Evolutionary conservation across 2,113 vertebrate species (phyloP), one percentile per base, ranked within the genome.

Genomic region (Pygoscelis adeliae): DNA sequence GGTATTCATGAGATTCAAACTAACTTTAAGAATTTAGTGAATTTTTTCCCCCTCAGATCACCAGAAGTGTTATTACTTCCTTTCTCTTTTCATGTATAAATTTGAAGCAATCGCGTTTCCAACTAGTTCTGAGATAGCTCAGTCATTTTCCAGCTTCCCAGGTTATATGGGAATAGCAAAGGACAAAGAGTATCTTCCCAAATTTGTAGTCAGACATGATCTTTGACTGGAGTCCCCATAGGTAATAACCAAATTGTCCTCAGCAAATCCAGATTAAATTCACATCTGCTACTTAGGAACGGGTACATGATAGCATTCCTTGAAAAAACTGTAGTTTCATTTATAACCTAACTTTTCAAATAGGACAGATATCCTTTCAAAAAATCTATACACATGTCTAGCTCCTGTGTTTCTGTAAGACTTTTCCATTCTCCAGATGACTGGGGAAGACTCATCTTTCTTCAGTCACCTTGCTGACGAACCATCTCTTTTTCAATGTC

Each of bases 1-100:
- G 36, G 34, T 44, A 84, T 91, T 95, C 52, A 91, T 79, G 27
- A 78, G 36, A 92, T 92, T 95, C 77, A 82, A 96, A 92, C 25
- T 65, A 93, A 88, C 84, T 96, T 88, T 19, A 58, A 77, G 49
- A 80, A 86, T 80, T 83, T 52, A 73, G 49, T 49, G 25, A 96
- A 89, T 62, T 58, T 93, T 65, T 87, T 4, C 42, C 34, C 40
- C 10, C 27, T 71, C 59, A 74, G 63, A 72, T 88, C 29, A 80
- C 30, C 29, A 50, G 17, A 81, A 83, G 15, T 42, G 27, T 69
- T 72, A 62, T 25, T 92, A 44, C 46, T 86, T 87, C 44, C 49
- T 47, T 63, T 15, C 38, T 94, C 26, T n/a, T 85, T 80, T 78
- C 26, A 38, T 47, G 55, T 44, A 87, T 84, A 90, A 92, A 59